phyloP scores from a whole-genome alignment of 2,113 vertebrate genomes.

The Perca fluviatilis region DNA sequence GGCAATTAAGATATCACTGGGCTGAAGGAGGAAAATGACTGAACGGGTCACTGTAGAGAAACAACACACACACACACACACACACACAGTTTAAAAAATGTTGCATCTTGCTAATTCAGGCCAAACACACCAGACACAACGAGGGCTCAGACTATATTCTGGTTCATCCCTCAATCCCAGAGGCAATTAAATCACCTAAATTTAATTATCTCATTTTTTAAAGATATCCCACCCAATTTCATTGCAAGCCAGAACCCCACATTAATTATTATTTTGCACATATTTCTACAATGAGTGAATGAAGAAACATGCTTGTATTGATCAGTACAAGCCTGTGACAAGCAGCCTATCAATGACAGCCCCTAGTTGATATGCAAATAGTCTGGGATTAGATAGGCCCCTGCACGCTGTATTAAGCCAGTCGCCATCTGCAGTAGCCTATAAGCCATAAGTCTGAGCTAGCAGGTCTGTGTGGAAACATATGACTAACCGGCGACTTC shows the following conservation, averaged over 20 bases:
- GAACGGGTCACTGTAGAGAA: background rate
- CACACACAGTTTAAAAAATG: background rate
- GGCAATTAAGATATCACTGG: conserved; percentile 24
- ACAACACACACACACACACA: background rate
- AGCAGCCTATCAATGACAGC: conserved; percentile 43
- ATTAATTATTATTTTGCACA: background rate
- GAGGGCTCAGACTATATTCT: conserved; percentile 2
- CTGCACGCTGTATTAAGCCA: conserved; percentile 31
- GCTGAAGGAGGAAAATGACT: background rate
- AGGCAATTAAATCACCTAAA: conserved; percentile 36
- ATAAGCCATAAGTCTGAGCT: conserved; percentile 53
- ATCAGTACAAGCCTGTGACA: conserved; percentile 26
- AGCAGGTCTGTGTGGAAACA: conserved; percentile 58
- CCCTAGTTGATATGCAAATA: conserved; percentile 56
- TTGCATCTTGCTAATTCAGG: background rate
- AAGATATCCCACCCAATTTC: background rate
- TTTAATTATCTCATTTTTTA: conserved; percentile 31
- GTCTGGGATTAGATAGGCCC: conserved; percentile 26
- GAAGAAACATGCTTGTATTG: conserved; percentile 20
- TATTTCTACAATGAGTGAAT: background rate
- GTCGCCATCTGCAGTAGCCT: conserved; percentile 58
- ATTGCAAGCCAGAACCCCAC: background rate
- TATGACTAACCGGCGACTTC: conserved; percentile 48
- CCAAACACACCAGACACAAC: background rate
- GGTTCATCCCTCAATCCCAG: conserved; percentile 22